These are phyloP conservation scores for Lepidostoma basale DNA, from an alignment of 1,140 invertebrate species.

Conservation along the genomic window DNA sequence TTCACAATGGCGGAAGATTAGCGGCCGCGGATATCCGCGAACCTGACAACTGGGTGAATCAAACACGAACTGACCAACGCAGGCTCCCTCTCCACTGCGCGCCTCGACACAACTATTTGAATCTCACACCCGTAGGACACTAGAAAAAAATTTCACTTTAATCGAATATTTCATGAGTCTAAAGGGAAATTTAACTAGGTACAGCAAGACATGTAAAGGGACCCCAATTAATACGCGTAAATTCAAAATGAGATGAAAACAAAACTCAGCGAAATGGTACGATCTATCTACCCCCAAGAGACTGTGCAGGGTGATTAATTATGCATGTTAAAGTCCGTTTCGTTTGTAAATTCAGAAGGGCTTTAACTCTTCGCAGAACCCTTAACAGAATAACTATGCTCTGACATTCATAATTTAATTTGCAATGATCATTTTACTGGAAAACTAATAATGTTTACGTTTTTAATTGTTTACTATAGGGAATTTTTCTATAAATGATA, in stretches of 20 bases:
- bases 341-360: background rate
- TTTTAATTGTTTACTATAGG: no score
- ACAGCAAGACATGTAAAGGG: no score
- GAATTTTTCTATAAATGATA: no score
- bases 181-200: background rate
- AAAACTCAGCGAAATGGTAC: background rate
- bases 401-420: no score
- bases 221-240: background rate
- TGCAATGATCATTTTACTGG: no score
- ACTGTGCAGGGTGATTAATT: background rate
- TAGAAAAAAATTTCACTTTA: slow-evolving; percentile 1
- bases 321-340: background rate
- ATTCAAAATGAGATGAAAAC: background rate
- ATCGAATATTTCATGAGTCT: background rate
- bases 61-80: background rate
- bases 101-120: no score
- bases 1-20: slow-evolving; percentile 42
- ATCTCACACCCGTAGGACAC: no score
- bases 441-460: no score
- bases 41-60: slow-evolving; percentile 20
- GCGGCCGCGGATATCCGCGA: slow-evolving; percentile 38
- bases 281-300: background rate
- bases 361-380: background rate
- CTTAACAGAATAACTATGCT: no score
- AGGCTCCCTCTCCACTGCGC: background rate